Conservation (phyloP, 2,797 vertebrate species). For the Thamnophis elegans region DNA sequence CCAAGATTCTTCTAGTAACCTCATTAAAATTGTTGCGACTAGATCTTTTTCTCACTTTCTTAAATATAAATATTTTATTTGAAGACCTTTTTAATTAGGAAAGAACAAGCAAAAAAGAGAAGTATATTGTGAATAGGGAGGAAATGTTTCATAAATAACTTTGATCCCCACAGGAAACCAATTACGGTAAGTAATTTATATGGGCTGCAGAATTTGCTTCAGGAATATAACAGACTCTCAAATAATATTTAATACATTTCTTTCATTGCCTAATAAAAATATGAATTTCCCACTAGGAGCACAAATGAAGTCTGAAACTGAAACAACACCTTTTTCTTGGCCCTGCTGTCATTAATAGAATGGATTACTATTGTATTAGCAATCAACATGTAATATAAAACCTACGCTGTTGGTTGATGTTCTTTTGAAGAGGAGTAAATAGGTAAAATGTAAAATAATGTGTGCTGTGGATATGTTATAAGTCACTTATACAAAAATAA, state of each 20-base stretch:
- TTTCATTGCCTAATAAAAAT: conserved; percentile 6
- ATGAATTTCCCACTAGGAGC: conserved; percentile 4
- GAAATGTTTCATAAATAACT: not conserved
- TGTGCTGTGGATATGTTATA: not conserved
- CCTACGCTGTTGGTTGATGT: not conserved
- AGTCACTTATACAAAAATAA: not conserved
- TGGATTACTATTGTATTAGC: not conserved
- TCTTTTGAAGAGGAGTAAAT: not conserved
- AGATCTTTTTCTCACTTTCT: not conserved
- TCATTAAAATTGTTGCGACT: not conserved
- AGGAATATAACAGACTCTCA: not conserved
- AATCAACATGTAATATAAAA: not conserved
- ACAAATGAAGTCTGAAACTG: not conserved
- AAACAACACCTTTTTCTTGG: not conserved
- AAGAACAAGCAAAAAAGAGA: not conserved
- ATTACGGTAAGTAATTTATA: not conserved
- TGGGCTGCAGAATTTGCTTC: not conserved
- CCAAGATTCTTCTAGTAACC: not conserved
- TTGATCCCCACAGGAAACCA: not conserved
- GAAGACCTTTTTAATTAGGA: not conserved
- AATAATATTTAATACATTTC: not conserved
- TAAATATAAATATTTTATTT: not conserved
- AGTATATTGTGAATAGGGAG: not conserved
- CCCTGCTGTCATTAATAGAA: not conserved
- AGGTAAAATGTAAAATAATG: not conserved